Percentiles rank a stretch among this genome's conserved stretches.
Conservation (phyloP, 1,140 invertebrate genomes). For the Trachymyrmex septentrionalis region DNA sequence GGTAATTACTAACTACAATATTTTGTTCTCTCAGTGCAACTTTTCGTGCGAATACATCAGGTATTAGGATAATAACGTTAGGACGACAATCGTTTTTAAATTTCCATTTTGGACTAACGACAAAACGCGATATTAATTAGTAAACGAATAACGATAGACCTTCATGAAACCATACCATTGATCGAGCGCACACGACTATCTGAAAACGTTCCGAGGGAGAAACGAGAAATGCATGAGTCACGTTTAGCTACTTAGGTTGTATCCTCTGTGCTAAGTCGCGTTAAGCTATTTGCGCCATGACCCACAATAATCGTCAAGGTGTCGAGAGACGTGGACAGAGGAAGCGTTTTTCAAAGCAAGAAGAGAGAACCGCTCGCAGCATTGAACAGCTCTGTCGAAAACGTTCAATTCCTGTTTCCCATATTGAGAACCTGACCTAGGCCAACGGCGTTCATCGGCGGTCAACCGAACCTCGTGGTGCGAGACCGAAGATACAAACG, state of each 20-base stretch:
- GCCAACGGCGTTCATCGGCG: constrained; percentile 30
- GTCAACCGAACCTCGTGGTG: constrained; percentile 15
- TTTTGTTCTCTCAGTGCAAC: no score
- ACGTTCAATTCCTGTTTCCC: not conserved
- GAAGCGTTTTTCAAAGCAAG: constrained; percentile 2
- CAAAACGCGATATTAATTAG: not conserved
- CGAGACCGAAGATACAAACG: constrained; percentile 27
- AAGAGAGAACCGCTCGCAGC: no score
- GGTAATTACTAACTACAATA: no score
- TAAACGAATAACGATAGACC: not conserved
- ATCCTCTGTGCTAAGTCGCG: constrained; percentile 17
- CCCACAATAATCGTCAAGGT: constrained; percentile 32
- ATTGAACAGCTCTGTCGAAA: no score
- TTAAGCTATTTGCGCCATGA: constrained; percentile 28
- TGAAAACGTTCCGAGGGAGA: not conserved
- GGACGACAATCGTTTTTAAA: constrained; percentile 1
- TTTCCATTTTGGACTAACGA: not conserved
- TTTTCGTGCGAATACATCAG: no score
- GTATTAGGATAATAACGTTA: not conserved
- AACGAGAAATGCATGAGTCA: constrained; percentile 15
- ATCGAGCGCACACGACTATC: not conserved
- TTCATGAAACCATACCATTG: not conserved
- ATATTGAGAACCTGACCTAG: constrained; percentile 39
- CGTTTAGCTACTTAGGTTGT: constrained; percentile 11
- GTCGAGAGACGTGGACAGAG: not conserved